Base-by-base conservation (phyloP, 2,797 vertebrate species). In the Sebastes elongatus region DNA sequence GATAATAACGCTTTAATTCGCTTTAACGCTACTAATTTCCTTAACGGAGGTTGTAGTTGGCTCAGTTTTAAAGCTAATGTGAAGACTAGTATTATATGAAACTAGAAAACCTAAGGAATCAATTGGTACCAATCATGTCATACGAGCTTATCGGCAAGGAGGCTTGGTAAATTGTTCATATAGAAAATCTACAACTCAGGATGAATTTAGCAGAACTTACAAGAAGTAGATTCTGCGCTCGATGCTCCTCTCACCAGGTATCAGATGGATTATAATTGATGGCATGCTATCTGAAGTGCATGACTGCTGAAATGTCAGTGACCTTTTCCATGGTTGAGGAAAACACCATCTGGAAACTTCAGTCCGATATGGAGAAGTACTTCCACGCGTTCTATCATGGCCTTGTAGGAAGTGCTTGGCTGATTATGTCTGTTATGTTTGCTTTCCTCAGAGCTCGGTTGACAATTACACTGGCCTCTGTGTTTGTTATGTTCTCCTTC, bases 401-500 rank as follows among this genome's bases (percentile, higher is more conserved):
- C 88, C 87, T 93, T 81, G 86, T 80, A 81, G 61, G 71, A 79
- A 78, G 83, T 81, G 71, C 86, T 80, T 60, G 52, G 66, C 85
- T 87, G 85, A 88, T 90, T 89, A 80, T 80, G 82, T 87, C 88
- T 84, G 81, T 91, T 87, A 85, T 90, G 83, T 92, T 91, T 90
- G 79, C 87, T 88, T 90, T 88, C 78, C 82, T 81, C 82, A 38
- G 74, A 86, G 83, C 83, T 86, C 10, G 74, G 86, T 88, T 87
- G 84, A 92, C 92, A 93, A 89, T 92, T 88, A 94, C 68, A 81
- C 75, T 83, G 91, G 91, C 88, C 88, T 90, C 86, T 71, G 75
- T 90, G 86, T 93, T 93, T 93, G 90, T 92, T 92, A 65, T 90
- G 82, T 80, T 92, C 92, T 89, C 92, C 91, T 94, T 91, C 90